phyloP scores from a whole-genome alignment of 2,888 invertebrate species.

The Standfussiana lucernea region DNA sequence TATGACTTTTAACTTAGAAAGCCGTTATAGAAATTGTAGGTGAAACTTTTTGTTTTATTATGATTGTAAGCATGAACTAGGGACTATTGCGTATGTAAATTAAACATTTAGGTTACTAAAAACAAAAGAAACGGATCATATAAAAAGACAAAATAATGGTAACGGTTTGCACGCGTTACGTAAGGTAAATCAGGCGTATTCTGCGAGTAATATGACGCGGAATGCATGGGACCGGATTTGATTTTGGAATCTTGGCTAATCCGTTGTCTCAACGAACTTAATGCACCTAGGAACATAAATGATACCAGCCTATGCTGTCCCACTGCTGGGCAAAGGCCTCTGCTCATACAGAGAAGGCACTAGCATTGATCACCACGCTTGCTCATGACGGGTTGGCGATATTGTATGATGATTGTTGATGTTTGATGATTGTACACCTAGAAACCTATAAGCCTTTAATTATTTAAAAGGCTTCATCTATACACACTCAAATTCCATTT shows the following conservation, averaged over 20 bases:
- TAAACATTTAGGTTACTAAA: background rate
- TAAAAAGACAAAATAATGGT: background rate
- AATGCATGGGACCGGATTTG: background rate
- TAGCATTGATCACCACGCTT: no score
- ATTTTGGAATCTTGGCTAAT: background rate
- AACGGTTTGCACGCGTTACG: background rate
- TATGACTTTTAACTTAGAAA: conserved; percentile 15
- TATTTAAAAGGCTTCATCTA: background rate
- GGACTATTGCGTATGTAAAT: background rate
- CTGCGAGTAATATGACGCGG: background rate
- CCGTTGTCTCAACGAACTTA: background rate
- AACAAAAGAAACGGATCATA: background rate
- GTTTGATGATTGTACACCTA: no score
- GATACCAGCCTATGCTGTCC: no score
- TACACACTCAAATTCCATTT: background rate
- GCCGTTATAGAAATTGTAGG: conserved; percentile 4
- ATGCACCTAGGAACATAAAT: background rate
- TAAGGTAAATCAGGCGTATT: background rate
- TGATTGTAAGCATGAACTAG: background rate
- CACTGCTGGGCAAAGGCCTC: no score
- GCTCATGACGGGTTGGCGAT: no score
- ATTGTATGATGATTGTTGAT: no score
- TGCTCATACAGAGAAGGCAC: no score
- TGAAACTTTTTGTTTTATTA: background rate
- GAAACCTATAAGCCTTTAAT: background rate